Evolutionary conservation across 2,888 invertebrate genomes (phyloP).

Genomic region (Leptinotarsa haldemani): DNA sequence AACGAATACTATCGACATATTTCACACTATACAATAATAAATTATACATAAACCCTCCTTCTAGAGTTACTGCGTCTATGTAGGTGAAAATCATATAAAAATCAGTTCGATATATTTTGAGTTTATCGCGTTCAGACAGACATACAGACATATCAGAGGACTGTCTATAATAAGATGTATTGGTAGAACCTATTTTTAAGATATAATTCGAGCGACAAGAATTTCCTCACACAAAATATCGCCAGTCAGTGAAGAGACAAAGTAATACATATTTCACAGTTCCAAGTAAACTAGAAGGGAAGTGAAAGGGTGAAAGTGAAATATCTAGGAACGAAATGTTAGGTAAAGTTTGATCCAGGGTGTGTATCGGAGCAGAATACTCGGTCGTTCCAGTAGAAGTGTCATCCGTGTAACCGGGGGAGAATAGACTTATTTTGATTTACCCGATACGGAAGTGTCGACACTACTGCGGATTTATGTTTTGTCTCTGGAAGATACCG

Average conservation of each 20-base stretch:
- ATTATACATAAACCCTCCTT: too few species aligned
- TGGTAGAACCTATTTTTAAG: not conserved
- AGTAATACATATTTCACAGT: slow-evolving; percentile 24
- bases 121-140: not conserved
- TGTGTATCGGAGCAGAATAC: slow-evolving; percentile 62
- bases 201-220: not conserved
- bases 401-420: slow-evolving; percentile 53
- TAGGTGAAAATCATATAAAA: too few species aligned
- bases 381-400: slow-evolving; percentile 59
- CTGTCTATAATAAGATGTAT: too few species aligned
- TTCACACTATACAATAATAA: too few species aligned
- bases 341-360: slow-evolving; percentile 60
- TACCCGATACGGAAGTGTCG: slow-evolving; percentile 61
- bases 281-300: slow-evolving; percentile 40
- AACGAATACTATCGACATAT: too few species aligned
- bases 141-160: too few species aligned
- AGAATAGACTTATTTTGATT: slow-evolving; percentile 61
- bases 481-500: slow-evolving; percentile 55
- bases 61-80: too few species aligned
- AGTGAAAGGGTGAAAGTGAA: slow-evolving; percentile 51
- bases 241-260: slow-evolving; percentile 12
- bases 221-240: slow-evolving; percentile 19
- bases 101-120: not conserved
- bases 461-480: slow-evolving; percentile 61
- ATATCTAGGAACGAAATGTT: slow-evolving; percentile 51